Conservation (phyloP, 2,888 invertebrate species). For the Malacosoma neustria region DNA sequence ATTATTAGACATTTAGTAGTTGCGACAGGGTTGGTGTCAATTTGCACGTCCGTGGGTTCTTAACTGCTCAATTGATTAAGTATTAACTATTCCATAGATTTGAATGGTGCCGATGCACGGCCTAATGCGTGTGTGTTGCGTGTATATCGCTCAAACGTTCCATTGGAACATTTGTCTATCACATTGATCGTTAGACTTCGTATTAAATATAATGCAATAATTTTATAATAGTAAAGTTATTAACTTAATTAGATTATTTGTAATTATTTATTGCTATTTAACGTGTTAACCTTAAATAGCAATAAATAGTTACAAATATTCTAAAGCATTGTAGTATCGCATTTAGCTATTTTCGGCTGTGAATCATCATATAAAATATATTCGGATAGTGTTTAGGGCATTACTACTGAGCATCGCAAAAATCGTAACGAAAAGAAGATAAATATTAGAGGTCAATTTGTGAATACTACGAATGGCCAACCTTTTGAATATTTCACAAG, state of each 20-base stretch:
- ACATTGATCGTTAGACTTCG: not conserved
- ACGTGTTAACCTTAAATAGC: too few species aligned
- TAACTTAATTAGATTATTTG: too few species aligned
- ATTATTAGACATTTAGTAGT: constrained; percentile 57
- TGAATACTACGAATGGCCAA: too few species aligned
- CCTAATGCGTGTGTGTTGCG: constrained; percentile 31
- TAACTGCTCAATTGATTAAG: constrained; percentile 68
- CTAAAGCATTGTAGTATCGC: not conserved
- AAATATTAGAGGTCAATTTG: too few species aligned
- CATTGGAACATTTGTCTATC: constrained; percentile 7
- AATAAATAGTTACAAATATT: not conserved
- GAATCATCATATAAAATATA: not conserved
- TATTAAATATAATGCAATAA: not conserved
- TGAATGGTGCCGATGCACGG: constrained; percentile 44
- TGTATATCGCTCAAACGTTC: constrained; percentile 12
- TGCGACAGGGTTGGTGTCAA: constrained; percentile 60
- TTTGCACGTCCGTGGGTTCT: constrained; percentile 66
- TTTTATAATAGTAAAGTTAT: not conserved
- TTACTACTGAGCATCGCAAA: not conserved
- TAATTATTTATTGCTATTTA: too few species aligned
- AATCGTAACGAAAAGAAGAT: too few species aligned
- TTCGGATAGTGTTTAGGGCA: not conserved
- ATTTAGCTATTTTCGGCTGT: not conserved
- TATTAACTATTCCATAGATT: constrained; percentile 42
- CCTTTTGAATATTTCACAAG: too few species aligned